Conservation (phyloP, 2,888 invertebrate genomes). For the Penaeus monodon region DNA sequence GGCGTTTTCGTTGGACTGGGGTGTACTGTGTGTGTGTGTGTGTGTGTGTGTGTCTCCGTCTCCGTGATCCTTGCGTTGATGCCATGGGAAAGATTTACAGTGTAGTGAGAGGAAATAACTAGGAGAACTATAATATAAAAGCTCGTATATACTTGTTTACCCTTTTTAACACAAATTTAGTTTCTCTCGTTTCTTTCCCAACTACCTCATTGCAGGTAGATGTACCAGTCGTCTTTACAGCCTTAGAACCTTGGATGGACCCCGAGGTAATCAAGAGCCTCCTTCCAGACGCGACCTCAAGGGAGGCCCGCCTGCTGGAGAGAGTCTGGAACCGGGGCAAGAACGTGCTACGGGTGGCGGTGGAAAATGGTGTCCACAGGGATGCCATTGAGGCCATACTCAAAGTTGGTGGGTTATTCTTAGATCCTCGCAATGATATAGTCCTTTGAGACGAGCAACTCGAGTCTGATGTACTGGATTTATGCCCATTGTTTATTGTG, state of each 20-base stretch:
- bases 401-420: conserved; percentile 25
- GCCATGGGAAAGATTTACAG: too few relatives aligned
- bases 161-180: too few relatives aligned
- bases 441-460: too few relatives aligned
- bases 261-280: conserved; percentile 29
- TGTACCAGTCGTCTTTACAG: conserved; percentile 44
- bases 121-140: too few relatives aligned
- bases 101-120: too few relatives aligned
- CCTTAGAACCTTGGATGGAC: conserved; percentile 38
- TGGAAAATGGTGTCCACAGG: conserved; percentile 60
- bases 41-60: too few relatives aligned
- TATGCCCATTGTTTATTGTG: too few relatives aligned
- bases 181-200: too few relatives aligned
- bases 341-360: conserved; percentile 65
- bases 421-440: too few relatives aligned
- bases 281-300: conserved; percentile 31
- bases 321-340: conserved; percentile 56
- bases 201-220: conserved; percentile 32
- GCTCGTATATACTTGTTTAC: too few relatives aligned
- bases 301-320: conserved; percentile 29
- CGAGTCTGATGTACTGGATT: too few relatives aligned
- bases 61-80: too few relatives aligned
- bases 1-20: not conserved
- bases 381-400: conserved; percentile 34
- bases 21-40: not conserved